Evolutionary conservation across 2,113 vertebrate species (phyloP).

Genomic region (Chionis minor): DNA sequence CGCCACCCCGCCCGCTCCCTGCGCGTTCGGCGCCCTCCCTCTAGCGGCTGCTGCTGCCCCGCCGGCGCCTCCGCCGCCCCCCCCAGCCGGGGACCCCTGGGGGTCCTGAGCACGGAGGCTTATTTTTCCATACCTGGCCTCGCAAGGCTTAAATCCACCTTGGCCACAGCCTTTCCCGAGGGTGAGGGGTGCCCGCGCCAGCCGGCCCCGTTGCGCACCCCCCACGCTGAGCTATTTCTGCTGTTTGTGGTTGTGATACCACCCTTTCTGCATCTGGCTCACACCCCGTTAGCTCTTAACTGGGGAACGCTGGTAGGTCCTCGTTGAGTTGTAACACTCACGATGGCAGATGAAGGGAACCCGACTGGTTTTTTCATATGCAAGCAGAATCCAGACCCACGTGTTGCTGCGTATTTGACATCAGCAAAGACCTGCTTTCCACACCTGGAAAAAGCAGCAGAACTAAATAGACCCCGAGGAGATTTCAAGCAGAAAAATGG

Average conservation of each 20-base stretch:
- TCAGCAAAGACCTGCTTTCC: not conserved
- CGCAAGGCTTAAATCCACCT: fast-evolving
- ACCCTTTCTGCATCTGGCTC: not conserved
- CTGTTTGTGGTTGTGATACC: not conserved
- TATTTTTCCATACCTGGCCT: not conserved
- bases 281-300: not conserved
- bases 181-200: fast-evolving
- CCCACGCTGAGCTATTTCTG: not conserved
- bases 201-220: fast-evolving
- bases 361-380: not conserved
- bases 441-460: not conserved
- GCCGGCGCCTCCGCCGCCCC: not conserved
- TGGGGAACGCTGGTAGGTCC: not conserved
- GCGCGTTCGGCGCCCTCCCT: not conserved
- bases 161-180: fast-evolving
- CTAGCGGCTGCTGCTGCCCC: not conserved
- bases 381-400: not conserved
- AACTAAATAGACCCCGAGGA: not conserved
- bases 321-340: not conserved
- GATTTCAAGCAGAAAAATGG: not conserved
- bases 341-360: not conserved
- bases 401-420: not conserved
- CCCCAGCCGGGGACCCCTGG: not conserved
- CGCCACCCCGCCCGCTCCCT: not conserved
- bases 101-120: fast-evolving